Evolutionary conservation across 2,113 vertebrate species (phyloP).

Genomic region (Melanostigma gelatinosum): DNA sequence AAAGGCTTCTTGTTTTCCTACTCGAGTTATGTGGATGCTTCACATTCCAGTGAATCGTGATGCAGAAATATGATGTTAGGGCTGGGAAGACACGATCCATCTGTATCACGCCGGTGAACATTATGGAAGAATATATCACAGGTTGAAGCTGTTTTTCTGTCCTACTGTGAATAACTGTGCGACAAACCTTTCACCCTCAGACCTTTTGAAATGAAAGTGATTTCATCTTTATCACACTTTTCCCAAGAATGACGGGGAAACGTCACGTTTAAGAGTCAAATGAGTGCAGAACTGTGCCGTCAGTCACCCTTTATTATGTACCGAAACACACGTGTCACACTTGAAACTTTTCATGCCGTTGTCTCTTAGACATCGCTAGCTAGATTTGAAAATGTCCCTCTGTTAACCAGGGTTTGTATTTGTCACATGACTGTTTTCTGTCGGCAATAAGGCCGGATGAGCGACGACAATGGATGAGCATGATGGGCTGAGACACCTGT

Average conservation of each 20-base stretch:
- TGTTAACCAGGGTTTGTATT: background rate
- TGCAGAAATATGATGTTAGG: background rate
- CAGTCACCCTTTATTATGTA: constrained; percentile 2
- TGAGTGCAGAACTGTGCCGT: background rate
- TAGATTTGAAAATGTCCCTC: too few species aligned
- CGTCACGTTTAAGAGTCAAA: constrained; percentile 21
- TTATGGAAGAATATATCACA: background rate
- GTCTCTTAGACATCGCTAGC: background rate
- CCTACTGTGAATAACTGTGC: background rate
- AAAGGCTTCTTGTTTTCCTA: constrained; percentile 30
- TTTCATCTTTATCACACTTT: background rate
- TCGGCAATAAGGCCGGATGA: background rate
- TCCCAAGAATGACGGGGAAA: background rate
- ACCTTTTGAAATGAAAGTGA: background rate
- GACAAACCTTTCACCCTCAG: background rate
- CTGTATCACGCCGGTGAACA: background rate
- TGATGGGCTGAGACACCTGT: background rate
- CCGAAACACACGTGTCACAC: background rate
- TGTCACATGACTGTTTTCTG: background rate
- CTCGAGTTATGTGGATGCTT: background rate
- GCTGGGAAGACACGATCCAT: too few species aligned
- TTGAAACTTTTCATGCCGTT: background rate
- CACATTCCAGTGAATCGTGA: constrained; percentile 15
- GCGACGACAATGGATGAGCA: background rate
- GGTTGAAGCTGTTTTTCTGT: background rate